phyloP scores from a whole-genome alignment of 2,797 vertebrate genomes.

The Gorsachius magnificus region DNA sequence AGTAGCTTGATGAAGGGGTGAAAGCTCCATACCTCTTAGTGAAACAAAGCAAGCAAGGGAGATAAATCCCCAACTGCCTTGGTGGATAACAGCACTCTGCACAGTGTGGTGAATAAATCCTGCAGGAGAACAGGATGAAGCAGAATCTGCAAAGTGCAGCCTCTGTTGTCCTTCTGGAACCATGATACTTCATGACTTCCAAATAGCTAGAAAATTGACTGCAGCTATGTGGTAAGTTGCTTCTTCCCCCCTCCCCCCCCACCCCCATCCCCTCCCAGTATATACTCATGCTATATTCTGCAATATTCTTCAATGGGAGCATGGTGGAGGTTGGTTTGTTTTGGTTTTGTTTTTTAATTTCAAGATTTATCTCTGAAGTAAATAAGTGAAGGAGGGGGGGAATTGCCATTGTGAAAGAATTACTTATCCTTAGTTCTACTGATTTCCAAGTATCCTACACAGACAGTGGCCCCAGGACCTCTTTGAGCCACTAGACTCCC shows the following conservation, averaged over 20 bases:
- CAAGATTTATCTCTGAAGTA: neutral
- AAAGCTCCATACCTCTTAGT: neutral
- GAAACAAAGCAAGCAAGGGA: constrained; percentile 35
- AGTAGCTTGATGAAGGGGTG: constrained; percentile 16
- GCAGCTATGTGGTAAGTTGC: neutral
- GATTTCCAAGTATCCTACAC: neutral
- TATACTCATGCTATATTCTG: neutral
- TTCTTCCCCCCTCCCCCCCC: neutral
- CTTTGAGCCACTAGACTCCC: neutral
- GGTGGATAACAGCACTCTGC: neutral
- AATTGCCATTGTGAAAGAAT: neutral
- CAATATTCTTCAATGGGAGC: neutral
- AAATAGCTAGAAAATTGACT: neutral
- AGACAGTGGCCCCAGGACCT: neutral
- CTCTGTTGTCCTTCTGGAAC: neutral
- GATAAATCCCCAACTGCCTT: neutral
- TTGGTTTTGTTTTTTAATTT: neutral
- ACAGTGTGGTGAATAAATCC: neutral
- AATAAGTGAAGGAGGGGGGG: neutral
- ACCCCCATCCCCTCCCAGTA: neutral
- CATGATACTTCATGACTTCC: neutral
- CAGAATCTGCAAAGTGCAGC: neutral
- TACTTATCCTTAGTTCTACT: neutral
- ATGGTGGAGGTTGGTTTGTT: neutral
- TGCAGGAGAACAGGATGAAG: neutral